A percentile compares a stretch with the other conserved stretches of the same genome.
These are phyloP conservation scores for Marisa cornuarietis DNA, from an alignment of 1,140 invertebrate genomes.

Conservation along the genomic window DNA sequence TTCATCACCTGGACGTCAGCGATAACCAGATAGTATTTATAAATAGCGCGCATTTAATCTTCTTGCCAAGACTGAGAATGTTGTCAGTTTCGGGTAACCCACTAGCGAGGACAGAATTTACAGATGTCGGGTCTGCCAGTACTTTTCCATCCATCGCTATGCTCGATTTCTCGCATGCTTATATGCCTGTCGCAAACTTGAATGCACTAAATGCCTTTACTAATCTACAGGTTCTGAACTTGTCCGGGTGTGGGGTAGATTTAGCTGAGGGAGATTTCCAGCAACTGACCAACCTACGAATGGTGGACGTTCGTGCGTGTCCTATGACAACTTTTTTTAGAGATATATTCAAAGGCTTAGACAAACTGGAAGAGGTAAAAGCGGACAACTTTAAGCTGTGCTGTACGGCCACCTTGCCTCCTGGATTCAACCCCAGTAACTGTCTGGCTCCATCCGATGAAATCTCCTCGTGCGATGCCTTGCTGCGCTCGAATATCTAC, in stretches of 20 bases:
- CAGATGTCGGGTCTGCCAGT: constrained; percentile 8
- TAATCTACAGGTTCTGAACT: not conserved
- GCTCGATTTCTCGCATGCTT: too few relatives aligned
- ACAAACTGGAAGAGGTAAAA: constrained; percentile 24
- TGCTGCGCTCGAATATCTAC: constrained; percentile 26
- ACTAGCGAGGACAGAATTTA: constrained; percentile 19
- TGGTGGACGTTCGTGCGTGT: constrained; percentile 24
- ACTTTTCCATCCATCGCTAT: too few relatives aligned
- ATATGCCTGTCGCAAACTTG: too few relatives aligned
- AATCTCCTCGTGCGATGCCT: constrained; percentile 37
- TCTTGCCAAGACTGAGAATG: not conserved
- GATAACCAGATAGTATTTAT: constrained; percentile 12
- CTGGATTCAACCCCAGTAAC: constrained; percentile 11
- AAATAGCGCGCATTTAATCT: constrained; percentile 3
- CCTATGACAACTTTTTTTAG: constrained; percentile 8
- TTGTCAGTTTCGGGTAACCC: constrained; percentile 25
- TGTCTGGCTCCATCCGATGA: constrained; percentile 31
- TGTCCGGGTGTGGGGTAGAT: constrained; percentile 5
- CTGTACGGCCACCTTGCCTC: constrained; percentile 20
- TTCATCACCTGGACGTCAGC: constrained; percentile 20
- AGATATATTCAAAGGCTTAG: constrained; percentile 27
- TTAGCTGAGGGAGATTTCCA: constrained; percentile 22
- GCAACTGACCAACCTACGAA: constrained; percentile 34
- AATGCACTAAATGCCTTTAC: constrained; percentile 17
- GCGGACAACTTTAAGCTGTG: constrained; percentile 34